Base-by-base conservation (phyloP, 2,113 vertebrate genomes). In the Hypanus sabinus region DNA sequence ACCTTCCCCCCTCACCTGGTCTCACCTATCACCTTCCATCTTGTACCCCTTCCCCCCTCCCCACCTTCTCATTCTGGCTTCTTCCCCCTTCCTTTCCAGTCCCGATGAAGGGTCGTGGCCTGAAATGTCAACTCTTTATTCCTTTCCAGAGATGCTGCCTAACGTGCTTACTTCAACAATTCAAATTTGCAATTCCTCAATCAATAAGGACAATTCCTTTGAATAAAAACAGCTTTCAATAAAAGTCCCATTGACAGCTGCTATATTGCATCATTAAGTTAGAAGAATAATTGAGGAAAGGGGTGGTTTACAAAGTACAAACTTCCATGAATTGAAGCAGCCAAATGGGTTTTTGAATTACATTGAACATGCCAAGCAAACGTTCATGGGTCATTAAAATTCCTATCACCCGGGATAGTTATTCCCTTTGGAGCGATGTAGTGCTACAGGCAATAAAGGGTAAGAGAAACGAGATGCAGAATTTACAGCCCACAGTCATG, bases 331-430 rank as follows among this genome's bases (percentile, higher is more conserved):
- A 93, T 24, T 73, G 70, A 55, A 38, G 91, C 38, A 7, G 27
- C 70, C 91, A 71, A 14, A 55, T 55, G 73, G 91, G 33, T 36
- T 30, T 73, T 46, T 75, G 91, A 55, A 73, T 93, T 71, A 33
- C 91, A 30, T 73, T 71, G 70, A 71, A 75, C 70, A 73, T 33
- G 85, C n/a, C 85, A 90, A 65, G 85, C 83, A 88, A 20, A 71
- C n/a, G 91, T 46, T 71, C 68, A 46, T 24, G 46, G 68, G 70
- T 93, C 68, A 93, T 73, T 65, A 14, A 93, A 93, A 93, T 71
- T 46, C 70, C 46, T 27, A 38, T 93, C 70, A 73, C 90, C 71
- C 36, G 22, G 36, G 90, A 46, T 11, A 70, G 20, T 22, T 92
- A 38, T 22, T 38, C 90, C 90, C 90, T 92, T 36, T 36, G 16